Conservation (phyloP, 1,140 invertebrate genomes). For the Rhagoletis pomonella region DNA sequence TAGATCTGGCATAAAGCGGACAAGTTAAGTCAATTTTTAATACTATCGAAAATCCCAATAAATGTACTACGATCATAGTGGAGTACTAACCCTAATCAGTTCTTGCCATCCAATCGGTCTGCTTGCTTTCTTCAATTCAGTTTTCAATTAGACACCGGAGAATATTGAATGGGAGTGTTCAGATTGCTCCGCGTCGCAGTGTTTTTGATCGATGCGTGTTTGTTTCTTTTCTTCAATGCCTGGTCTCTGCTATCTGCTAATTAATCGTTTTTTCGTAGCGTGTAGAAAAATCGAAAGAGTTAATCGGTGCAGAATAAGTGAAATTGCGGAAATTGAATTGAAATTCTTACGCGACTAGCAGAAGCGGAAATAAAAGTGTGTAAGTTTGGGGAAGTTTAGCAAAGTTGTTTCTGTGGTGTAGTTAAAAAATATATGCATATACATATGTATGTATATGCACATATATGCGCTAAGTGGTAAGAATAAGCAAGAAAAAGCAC, state of each 20-base stretch:
- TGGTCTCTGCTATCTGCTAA: conserved; percentile 26
- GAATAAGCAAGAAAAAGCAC: conserved; percentile 24
- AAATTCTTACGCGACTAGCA: not conserved
- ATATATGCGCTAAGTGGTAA: conserved; percentile 4
- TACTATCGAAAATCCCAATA: too few species aligned
- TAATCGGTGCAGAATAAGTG: not conserved
- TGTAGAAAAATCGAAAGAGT: conserved; percentile 28
- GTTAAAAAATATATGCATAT: not conserved
- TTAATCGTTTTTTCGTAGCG: conserved; percentile 26
- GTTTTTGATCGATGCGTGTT: conserved; percentile 35
- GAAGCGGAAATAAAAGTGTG: too few species aligned
- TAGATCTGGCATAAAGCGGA: too few species aligned
- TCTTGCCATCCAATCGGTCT: not conserved
- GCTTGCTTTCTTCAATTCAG: not conserved
- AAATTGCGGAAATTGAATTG: not conserved
- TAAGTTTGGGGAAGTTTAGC: too few species aligned
- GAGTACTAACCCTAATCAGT: too few species aligned
- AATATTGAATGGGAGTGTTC: not conserved
- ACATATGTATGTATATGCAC: not conserved
- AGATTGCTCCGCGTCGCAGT: not conserved
- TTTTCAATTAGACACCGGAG: conserved; percentile 35
- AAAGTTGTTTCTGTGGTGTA: too few species aligned
- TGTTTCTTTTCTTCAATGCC: conserved; percentile 1
- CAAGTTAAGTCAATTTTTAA: too few species aligned
- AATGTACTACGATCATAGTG: too few species aligned